Evolutionary conservation across 2,888 invertebrate species (phyloP).

Genomic region (Heliothis peltigera): DNA sequence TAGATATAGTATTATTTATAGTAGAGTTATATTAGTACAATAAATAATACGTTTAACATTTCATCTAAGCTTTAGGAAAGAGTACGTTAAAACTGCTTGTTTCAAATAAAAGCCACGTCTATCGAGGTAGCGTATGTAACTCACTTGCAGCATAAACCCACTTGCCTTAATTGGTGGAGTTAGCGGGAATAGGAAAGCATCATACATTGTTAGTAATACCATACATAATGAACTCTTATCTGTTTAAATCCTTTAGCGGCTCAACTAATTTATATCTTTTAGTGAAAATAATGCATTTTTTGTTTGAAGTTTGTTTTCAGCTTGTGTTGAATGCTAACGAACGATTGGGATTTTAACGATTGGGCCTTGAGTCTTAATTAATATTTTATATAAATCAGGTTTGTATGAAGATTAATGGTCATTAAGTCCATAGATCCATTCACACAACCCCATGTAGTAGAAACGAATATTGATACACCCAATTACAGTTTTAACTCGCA

Average conservation of each 20-base stretch:
- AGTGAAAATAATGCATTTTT: conserved; percentile 27
- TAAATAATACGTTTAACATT: too few species aligned
- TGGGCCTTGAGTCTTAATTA: conserved; percentile 29
- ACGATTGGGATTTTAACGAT: conserved; percentile 27
- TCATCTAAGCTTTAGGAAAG: not conserved
- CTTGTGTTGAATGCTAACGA: conserved; percentile 33
- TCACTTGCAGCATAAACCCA: conserved; percentile 34
- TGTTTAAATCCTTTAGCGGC: conserved; percentile 48
- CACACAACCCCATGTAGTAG: too few species aligned
- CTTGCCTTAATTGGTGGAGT: conserved; percentile 54
- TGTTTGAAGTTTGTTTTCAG: conserved; percentile 34
- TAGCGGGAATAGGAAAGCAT: conserved; percentile 48
- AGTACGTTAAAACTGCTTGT: not conserved
- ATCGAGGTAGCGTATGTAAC: conserved; percentile 22
- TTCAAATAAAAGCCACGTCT: conserved; percentile 9
- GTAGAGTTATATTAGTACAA: too few species aligned
- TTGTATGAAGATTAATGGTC: too few species aligned
- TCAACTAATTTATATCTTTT: conserved; percentile 44
- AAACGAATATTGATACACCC: too few species aligned
- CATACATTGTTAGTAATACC: conserved; percentile 44
- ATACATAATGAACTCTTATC: conserved; percentile 52
- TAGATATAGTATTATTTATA: too few species aligned
- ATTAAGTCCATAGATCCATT: too few species aligned
- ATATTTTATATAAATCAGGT: too few species aligned
- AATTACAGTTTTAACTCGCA: too few species aligned